Evolutionary conservation across 2,113 vertebrate species (phyloP), one percentile per base, ranked within the genome.

Genomic region (Malurus elegans): DNA sequence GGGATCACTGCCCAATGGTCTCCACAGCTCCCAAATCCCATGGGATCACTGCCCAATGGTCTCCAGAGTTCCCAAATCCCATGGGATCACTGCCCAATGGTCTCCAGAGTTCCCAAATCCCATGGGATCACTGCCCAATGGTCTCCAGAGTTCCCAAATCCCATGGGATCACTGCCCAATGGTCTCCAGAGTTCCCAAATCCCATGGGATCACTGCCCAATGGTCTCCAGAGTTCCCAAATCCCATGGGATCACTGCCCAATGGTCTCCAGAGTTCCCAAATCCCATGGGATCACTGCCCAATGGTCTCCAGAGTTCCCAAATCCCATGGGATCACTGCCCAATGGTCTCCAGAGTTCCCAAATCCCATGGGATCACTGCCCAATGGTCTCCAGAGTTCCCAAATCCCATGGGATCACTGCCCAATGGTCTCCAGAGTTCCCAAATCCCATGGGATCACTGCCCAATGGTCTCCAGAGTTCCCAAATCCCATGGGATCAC

Each of bases 391-490:
- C 67, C 15, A 23, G 32, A 16, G 64, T 31, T 66, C 64, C 62
- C 44, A 44, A 3, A 60, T 1, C 45, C 24, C 18, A 19, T 0
- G 4, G 17, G 5, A 5, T 29, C 80, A 26, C 5, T 47, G 57
- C 10, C 53, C 1, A 0, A 1, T 11, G 34, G 60, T 0, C 12
- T 12, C 57, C 2, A 4, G n/a, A 64, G 58, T n/a, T 76, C 91
- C 31, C 0, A 1, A 1, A 44, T 1, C 32, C 42, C 29, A 40
- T 5, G 4, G 10, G 6, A 5, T 34, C 36, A 18, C 9, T 61
- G 57, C 36, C 8, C 3, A 1, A 5, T n/a, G 58, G 64, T 0
- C 34, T 48, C 25, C 11, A 15, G 21, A 4, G 58, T 3, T 62
- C 47, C 47, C 4, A 6, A 0, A 47, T 2, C 58, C 58, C 34